phyloP scores from a whole-genome alignment of 2,888 invertebrate species.

The Uloborus plumipes region DNA sequence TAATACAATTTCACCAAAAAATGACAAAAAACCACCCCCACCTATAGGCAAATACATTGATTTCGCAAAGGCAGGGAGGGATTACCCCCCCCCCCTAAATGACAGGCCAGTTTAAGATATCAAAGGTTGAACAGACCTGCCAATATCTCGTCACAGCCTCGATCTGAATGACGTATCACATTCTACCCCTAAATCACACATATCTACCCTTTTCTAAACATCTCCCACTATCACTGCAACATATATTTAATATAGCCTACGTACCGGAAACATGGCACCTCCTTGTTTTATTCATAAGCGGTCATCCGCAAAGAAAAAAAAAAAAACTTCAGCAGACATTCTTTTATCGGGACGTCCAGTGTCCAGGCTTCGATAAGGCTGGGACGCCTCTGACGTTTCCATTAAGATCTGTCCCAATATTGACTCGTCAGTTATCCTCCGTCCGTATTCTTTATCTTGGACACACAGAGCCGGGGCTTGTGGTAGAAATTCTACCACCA shows the following conservation, averaged over 20 bases:
- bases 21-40: too few relatives aligned
- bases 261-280: slow-evolving; percentile 33
- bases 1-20: too few relatives aligned
- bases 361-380: slow-evolving; percentile 37
- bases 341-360: slow-evolving; percentile 38
- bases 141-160: too few relatives aligned
- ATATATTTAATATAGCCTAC: neutral
- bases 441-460: slow-evolving; percentile 29
- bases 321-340: slow-evolving; percentile 30
- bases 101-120: too few relatives aligned
- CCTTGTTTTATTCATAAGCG: slow-evolving; percentile 54
- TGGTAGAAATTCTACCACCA: slow-evolving; percentile 11
- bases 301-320: slow-evolving; percentile 28
- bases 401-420: slow-evolving; percentile 49
- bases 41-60: too few relatives aligned
- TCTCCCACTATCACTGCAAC: too few relatives aligned
- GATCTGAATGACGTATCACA: too few relatives aligned
- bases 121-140: too few relatives aligned
- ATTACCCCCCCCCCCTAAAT: too few relatives aligned
- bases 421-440: slow-evolving; percentile 48
- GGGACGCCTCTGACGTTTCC: slow-evolving; percentile 44
- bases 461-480: slow-evolving; percentile 11
- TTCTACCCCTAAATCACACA: too few relatives aligned
- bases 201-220: too few relatives aligned
- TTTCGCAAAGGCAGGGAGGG: too few relatives aligned